Base-by-base conservation (phyloP, 2,888 invertebrate species). In the Eilema caniola region DNA sequence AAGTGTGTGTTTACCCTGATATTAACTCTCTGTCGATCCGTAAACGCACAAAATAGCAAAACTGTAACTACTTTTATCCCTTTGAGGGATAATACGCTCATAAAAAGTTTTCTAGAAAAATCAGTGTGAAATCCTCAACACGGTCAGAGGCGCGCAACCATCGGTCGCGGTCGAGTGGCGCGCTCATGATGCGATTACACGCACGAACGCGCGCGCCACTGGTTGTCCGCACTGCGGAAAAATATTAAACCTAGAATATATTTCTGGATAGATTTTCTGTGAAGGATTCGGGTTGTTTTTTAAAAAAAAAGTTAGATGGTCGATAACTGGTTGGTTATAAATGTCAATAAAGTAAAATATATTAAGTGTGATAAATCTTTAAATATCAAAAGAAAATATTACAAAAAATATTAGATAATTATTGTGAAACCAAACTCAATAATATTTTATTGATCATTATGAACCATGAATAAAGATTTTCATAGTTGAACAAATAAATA, bases 61-160 rank as follows among this genome's bases (percentile, higher is more conserved):
- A 37, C 37, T 41, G 4, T 62, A 24, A 16, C 20, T 62, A 33
- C 14, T 31, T 57, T 33, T 10, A n/a, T 65, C 31, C 14, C 57
- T 66, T 37, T 24, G 37, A 60, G n/a, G 66, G 25, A 60, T 66
- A 41, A 37, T n/a, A 14, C 41, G n/a, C 8, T 24, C n/a, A n/a
- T n/a, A 60, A 60, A n/a, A 59, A 60, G 23, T 66, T 70, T 59
- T 64, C 62, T 56, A 64, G 60, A 62, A 72, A 77, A 80, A 62
- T 67, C 60, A 60, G 37, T 53, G 53, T 23, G 65, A 64, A 72
- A 72, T 75, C 68, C 67, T 33, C 67, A 76, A 70, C 25, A 79
- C 89, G 88, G 91, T 91, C 92, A 92, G 92, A 86, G 89, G 90
- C 86, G 88, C 88, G 81, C 88, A 90, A 92, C 90, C 89, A 88